Conservation (phyloP, 1,140 invertebrate genomes). For the Pteromalus puparum region DNA sequence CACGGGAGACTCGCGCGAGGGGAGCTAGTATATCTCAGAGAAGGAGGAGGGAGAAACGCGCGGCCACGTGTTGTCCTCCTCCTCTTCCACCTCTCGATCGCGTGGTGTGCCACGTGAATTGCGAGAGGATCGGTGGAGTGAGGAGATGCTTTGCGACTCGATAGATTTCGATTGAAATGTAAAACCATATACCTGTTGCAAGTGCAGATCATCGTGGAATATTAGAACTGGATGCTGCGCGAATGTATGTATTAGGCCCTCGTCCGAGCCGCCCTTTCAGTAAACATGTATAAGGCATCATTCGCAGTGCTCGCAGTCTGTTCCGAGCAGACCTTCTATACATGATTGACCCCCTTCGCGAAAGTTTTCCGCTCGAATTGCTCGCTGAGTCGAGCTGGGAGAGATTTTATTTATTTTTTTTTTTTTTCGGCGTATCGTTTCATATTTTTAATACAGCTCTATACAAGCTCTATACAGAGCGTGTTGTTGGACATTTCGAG, state of each 20-base stretch:
- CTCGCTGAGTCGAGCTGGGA: not conserved
- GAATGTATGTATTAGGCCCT: too few relatives aligned
- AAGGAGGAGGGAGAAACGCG: slow-evolving; percentile 16
- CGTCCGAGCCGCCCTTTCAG: not conserved
- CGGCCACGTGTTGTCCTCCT: slow-evolving; percentile 45
- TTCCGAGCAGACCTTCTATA: not conserved
- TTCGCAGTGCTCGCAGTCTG: not conserved
- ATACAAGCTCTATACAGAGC: too few relatives aligned
- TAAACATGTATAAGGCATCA: slow-evolving; percentile 13
- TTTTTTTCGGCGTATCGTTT: not conserved
- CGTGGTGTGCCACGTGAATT: slow-evolving; percentile 53
- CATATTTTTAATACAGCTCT: not conserved
- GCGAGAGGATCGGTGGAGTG: slow-evolving; percentile 39
- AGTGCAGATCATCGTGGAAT: not conserved
- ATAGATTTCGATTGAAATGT: not conserved
- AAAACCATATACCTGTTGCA: too few relatives aligned
- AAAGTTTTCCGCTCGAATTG: slow-evolving; percentile 11
- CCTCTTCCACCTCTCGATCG: slow-evolving; percentile 39
- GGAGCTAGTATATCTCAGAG: not conserved
- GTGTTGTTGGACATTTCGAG: too few relatives aligned
- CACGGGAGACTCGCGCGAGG: not conserved
- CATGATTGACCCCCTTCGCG: not conserved
- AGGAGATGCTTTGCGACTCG: not conserved
- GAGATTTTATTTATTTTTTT: not conserved
- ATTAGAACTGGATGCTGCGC: not conserved